phyloP scores from a whole-genome alignment of 2,888 invertebrate species.

The Lasioglossum vierecki region DNA sequence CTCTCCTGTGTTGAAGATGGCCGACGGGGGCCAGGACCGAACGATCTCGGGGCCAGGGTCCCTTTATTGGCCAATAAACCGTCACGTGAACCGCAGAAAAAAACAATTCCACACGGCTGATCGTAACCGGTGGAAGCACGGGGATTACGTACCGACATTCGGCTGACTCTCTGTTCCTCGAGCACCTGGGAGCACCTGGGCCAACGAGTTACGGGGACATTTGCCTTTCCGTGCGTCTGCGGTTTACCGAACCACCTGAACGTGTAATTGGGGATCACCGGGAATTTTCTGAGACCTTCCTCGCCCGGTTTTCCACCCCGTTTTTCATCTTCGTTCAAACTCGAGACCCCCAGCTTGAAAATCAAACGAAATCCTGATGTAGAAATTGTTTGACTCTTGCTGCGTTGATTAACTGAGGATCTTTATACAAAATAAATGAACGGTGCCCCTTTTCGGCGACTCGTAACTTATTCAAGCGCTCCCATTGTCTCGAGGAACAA shows the following conservation, averaged over 20 bases:
- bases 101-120: slow-evolving; percentile 36
- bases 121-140: slow-evolving; percentile 30
- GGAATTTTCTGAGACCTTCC: background rate
- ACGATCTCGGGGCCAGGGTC: background rate
- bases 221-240: slow-evolving; percentile 17
- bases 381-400: background rate
- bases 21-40: background rate
- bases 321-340: background rate
- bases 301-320: background rate
- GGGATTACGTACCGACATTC: slow-evolving; percentile 22
- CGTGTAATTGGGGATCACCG: slow-evolving; percentile 11
- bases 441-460: background rate
- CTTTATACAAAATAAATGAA: background rate
- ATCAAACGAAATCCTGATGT: background rate
- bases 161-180: background rate
- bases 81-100: slow-evolving; percentile 38
- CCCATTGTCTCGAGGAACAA: slow-evolving; percentile 31
- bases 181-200: background rate
- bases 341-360: background rate
- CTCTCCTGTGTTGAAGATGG: background rate
- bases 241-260: background rate
- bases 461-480: background rate
- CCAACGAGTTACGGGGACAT: slow-evolving; percentile 16
- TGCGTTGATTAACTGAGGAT: background rate
- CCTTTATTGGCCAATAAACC: slow-evolving; percentile 47